phyloP scores from a whole-genome alignment of 2,888 invertebrate species.

The Panorpa germanica region DNA sequence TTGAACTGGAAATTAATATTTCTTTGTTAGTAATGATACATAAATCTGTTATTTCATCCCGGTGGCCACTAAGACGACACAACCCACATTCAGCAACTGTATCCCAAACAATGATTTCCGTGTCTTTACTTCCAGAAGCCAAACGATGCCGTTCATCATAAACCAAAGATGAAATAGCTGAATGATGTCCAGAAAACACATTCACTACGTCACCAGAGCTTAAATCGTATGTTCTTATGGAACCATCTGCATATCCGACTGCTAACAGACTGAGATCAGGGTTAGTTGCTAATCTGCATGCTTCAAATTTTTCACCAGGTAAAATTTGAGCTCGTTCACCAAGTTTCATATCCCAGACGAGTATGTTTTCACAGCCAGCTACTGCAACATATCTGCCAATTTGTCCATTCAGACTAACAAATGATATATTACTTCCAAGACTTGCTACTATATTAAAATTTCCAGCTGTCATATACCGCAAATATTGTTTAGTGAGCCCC shows the following conservation, averaged over 20 bases:
- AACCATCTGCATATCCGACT: slow-evolving; percentile 83
- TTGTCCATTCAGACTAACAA: slow-evolving; percentile 55
- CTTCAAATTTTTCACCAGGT: slow-evolving; percentile 62
- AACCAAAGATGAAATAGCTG: slow-evolving; percentile 60
- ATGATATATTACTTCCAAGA: slow-evolving; percentile 57
- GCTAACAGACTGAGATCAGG: slow-evolving; percentile 65
- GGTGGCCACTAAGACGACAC: slow-evolving; percentile 80
- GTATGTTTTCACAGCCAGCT: slow-evolving; percentile 86
- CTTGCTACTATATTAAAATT: slow-evolving; percentile 79
- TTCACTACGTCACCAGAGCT: slow-evolving; percentile 49
- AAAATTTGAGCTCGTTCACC: slow-evolving; percentile 50
- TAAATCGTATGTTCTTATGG: slow-evolving; percentile 66
- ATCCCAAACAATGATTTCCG: slow-evolving; percentile 89
- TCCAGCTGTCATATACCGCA: slow-evolving; percentile 67
- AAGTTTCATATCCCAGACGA: slow-evolving; percentile 74
- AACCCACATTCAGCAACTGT: slow-evolving; percentile 80
- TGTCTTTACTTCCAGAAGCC: slow-evolving; percentile 77
- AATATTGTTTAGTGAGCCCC: slow-evolving; percentile 88
- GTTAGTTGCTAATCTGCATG: slow-evolving; percentile 55
- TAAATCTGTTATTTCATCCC: slow-evolving; percentile 69
- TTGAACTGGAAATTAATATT: slow-evolving; percentile 64
- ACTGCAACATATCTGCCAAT: slow-evolving; percentile 74
- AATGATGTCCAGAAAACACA: slow-evolving; percentile 56
- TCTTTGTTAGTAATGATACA: slow-evolving; percentile 50
- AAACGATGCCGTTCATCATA: slow-evolving; percentile 69